Conservation (phyloP, 1,140 invertebrate species). For the Drosophila melanogaster region DNA sequence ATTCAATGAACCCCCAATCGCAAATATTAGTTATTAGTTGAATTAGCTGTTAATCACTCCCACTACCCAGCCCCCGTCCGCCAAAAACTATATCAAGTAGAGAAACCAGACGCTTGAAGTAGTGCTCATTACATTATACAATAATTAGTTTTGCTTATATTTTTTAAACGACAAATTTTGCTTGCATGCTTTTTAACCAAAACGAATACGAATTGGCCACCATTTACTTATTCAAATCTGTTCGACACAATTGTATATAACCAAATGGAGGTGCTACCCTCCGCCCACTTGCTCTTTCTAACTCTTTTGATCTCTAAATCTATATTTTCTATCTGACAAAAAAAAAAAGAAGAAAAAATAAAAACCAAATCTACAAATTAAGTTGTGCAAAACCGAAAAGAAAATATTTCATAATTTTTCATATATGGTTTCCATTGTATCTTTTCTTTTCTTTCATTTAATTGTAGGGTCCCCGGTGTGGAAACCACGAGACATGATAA, state of each 20-base stretch:
- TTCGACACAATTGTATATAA: constrained; percentile 43
- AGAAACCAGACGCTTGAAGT: constrained; percentile 38
- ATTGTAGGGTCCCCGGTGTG: constrained; percentile 94
- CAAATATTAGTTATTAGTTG: constrained; percentile 55
- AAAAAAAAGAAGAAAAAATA: constrained; percentile 7
- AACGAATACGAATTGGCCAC: constrained; percentile 47
- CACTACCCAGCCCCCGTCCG: constrained; percentile 3
- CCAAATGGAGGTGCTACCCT: constrained; percentile 25
- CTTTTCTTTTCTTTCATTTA: constrained; percentile 85
- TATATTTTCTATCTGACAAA: constrained; percentile 46
- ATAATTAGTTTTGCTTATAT: constrained; percentile 74
- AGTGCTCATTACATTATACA: constrained; percentile 69
- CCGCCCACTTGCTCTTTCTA: constrained; percentile 29
- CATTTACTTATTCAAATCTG: constrained; percentile 18
- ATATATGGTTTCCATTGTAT: constrained; percentile 84
- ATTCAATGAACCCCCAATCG: constrained; percentile 43
- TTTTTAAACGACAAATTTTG: constrained; percentile 48
- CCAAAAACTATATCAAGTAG: constrained; percentile 48
- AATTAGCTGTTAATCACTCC: constrained; percentile 36
- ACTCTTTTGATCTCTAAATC: constrained; percentile 40
- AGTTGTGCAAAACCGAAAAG: constrained; percentile 40
- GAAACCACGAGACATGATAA: constrained; percentile 93
- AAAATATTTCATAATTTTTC: constrained; percentile 79
- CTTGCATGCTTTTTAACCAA: constrained; percentile 55
- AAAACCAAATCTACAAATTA: constrained; percentile 45